Evolutionary conservation across 2,888 invertebrate genomes (phyloP).

Genomic region (Ethmia dodecea): DNA sequence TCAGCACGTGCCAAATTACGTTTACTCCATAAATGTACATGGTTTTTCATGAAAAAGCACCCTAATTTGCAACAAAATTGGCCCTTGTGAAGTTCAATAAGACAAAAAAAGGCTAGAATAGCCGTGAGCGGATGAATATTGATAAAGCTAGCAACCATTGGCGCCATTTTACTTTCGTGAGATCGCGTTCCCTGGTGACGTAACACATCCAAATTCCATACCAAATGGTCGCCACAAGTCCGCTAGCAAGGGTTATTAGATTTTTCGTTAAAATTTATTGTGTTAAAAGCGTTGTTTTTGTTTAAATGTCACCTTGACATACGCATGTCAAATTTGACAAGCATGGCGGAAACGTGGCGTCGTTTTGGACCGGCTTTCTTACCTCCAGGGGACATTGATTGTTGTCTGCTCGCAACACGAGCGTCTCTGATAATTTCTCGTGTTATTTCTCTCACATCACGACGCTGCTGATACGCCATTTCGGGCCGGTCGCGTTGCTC

Average conservation of each 20-base stretch:
- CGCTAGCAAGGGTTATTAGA: slow-evolving; percentile 20
- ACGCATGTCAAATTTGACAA: slow-evolving; percentile 71
- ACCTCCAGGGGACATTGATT: slow-evolving; percentile 71
- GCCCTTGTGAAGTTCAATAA: background rate
- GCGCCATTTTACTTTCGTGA: slow-evolving; percentile 74
- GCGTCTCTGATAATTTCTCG: slow-evolving; percentile 68
- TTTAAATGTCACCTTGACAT: slow-evolving; percentile 76
- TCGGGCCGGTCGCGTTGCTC: slow-evolving; percentile 69
- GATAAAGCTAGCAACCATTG: slow-evolving; percentile 32
- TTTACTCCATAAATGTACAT: background rate
- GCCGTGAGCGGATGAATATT: slow-evolving; percentile 9
- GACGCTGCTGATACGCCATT: slow-evolving; percentile 69
- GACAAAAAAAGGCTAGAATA: too few relatives aligned
- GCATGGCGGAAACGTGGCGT: slow-evolving; percentile 77
- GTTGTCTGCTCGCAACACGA: slow-evolving; percentile 58
- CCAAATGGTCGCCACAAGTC: slow-evolving; percentile 22
- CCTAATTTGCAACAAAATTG: background rate
- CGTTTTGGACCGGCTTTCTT: slow-evolving; percentile 50
- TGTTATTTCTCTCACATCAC: slow-evolving; percentile 66
- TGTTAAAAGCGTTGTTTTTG: slow-evolving; percentile 61
- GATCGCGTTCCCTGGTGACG: slow-evolving; percentile 58
- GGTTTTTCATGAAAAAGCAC: background rate
- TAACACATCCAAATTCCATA: slow-evolving; percentile 52
- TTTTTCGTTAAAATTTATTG: slow-evolving; percentile 36
- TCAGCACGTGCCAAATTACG: slow-evolving; percentile 50